Conservation (phyloP, 2,888 invertebrate genomes). For the Rhagium mordax region DNA sequence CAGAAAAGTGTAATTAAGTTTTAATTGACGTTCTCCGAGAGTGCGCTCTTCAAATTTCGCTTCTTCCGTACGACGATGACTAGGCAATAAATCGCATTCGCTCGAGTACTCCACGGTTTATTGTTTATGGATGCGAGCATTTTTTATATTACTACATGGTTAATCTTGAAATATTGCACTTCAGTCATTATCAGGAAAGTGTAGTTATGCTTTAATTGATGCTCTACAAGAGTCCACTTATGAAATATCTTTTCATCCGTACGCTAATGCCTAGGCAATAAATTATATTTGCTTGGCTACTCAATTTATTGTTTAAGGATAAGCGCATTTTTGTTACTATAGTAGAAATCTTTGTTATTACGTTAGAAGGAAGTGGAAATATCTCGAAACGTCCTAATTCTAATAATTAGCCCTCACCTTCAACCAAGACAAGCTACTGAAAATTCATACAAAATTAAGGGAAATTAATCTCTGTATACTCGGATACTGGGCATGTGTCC, state of each 20-base stretch:
- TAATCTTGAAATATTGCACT: neutral
- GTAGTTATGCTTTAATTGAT: neutral
- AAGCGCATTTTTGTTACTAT: neutral
- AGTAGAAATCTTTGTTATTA: too few relatives aligned
- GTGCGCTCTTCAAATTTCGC: conserved; percentile 4
- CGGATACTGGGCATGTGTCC: too few relatives aligned
- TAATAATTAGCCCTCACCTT: too few relatives aligned
- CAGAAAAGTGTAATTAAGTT: neutral
- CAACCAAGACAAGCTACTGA: too few relatives aligned
- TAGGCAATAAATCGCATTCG: conserved; percentile 7
- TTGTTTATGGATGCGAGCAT: neutral
- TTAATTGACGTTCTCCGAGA: neutral
- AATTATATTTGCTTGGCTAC: neutral
- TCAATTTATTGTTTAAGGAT: neutral
- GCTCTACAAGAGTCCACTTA: neutral
- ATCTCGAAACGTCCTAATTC: too few relatives aligned
- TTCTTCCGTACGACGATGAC: neutral
- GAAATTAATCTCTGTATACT: too few relatives aligned
- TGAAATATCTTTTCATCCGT: neutral
- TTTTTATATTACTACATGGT: neutral
- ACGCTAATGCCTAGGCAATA: conserved; percentile 1
- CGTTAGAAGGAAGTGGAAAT: too few relatives aligned
- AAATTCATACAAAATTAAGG: too few relatives aligned
- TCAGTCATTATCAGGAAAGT: conserved; percentile 3
- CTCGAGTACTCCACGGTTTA: neutral